Evolutionary conservation across 2,797 vertebrate species (phyloP), one percentile per base, ranked within the genome.

Genomic region (Ceryle rudis): DNA sequence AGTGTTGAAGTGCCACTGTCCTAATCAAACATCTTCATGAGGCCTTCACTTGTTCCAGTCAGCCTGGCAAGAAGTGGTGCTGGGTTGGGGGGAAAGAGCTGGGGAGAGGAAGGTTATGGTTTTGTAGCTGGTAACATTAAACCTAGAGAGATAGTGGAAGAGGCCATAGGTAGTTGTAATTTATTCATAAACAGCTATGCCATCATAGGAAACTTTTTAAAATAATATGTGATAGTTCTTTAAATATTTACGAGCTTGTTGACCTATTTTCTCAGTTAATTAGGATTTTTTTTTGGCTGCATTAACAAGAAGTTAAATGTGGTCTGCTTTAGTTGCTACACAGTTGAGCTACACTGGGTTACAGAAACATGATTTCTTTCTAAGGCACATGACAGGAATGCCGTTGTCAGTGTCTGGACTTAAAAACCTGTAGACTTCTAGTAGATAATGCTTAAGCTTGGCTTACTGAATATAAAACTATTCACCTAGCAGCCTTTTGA

Each of bases 191-290:
- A 96, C 88, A 85, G 61, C 86, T 92, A 93, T 85, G 86, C 82
- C 75, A 89, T 97, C 80, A 54, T 80, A 95, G 93, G 94, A 91
- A 97, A 94, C 62, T 95, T 97, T 97, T 92, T 31, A 8, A 97
- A 97, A 98, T 92, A 95, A 81, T 97, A 94, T 51, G 78, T 95
- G 95, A 97, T 96, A 90, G 92, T 93, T 96, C 83, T 96, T 97
- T 97, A 97, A 98, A 97, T 96, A 97, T 98, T 97, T 97, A 97
- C 88, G 90, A 88, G n/a, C 86, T 97, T 96, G 95, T 95, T 98
- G 97, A 97, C 97, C 97, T 97, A 93, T 97, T 97, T 98, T 97
- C 93, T 87, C 89, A 91, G 95, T 94, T 97, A 97, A 98, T 98
- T 98, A 97, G 95, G 85, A 70, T 85, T 95, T 93, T 92, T 92